Evolutionary conservation across 2,888 invertebrate genomes (phyloP).

Genomic region (Drosophila paramelanica): DNA sequence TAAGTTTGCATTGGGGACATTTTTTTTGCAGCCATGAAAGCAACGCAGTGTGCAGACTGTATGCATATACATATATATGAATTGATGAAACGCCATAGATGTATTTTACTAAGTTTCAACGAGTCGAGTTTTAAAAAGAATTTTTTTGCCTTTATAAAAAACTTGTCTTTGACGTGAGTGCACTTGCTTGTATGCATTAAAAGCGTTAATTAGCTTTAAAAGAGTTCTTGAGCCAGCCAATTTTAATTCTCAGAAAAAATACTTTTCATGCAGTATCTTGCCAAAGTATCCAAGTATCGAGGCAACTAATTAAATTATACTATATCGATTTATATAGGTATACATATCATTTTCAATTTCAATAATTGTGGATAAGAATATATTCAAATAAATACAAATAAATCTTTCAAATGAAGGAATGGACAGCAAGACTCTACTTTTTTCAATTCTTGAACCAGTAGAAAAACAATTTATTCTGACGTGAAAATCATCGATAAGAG

Average conservation of each 20-base stretch:
- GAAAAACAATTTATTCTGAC: slow-evolving; percentile 9
- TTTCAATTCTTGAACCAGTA: background rate
- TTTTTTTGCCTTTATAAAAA: slow-evolving; percentile 14
- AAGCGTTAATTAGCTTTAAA: background rate
- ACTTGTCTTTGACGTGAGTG: slow-evolving; percentile 11
- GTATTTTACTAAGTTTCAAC: slow-evolving; percentile 8
- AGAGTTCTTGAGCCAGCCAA: background rate
- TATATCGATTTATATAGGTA: no score
- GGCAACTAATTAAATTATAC: no score
- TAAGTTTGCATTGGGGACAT: slow-evolving; percentile 40
- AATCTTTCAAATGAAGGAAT: no score
- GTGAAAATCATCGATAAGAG: slow-evolving; percentile 41
- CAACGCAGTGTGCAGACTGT: background rate
- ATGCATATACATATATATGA: background rate
- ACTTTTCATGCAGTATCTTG: no score
- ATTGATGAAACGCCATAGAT: slow-evolving; percentile 10
- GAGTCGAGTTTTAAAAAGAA: slow-evolving; percentile 3
- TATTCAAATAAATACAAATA: no score
- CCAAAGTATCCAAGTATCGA: no score
- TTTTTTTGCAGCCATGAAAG: slow-evolving; percentile 8
- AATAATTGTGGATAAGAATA: no score
- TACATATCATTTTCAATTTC: no score
- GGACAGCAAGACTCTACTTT: no score
- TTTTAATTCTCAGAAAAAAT: no score
- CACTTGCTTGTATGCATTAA: background rate